A percentile compares a stretch with the other conserved stretches of the same genome.
These are phyloP conservation scores for Raphicerus campestris DNA, from an alignment of 2,113 vertebrate genomes.

Conservation along the genomic window DNA sequence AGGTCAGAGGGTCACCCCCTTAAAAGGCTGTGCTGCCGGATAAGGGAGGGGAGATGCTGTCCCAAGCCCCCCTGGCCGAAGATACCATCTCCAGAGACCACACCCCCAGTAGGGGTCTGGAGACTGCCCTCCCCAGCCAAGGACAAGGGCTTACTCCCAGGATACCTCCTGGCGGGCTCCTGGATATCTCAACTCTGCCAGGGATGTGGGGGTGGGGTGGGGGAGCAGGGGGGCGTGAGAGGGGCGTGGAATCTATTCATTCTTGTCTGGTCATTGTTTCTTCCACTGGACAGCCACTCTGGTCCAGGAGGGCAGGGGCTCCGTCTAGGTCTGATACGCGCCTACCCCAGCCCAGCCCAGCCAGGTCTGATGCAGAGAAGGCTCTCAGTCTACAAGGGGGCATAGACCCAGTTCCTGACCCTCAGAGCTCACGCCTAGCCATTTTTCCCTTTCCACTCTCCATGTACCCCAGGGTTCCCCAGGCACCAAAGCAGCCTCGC, in stretches of 20 bases:
- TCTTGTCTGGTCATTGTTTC: neutral
- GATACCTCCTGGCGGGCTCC: neutral
- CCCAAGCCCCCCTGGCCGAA: neutral
- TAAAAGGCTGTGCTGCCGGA: neutral
- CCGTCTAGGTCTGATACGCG: neutral
- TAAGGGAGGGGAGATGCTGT: neutral
- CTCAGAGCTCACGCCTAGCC: neutral
- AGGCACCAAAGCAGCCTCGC: neutral
- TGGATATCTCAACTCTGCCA: neutral
- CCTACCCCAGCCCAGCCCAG: neutral
- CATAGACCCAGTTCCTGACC: neutral
- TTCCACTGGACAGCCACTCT: neutral
- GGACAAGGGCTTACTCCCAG: constrained; percentile 1
- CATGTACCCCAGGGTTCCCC: neutral
- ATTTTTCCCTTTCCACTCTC: neutral
- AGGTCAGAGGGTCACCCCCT: constrained; percentile 54
- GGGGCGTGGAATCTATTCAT: neutral
- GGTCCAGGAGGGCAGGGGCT: neutral
- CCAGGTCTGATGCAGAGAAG: neutral
- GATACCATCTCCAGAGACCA: constrained; percentile 33
- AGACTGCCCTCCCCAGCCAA: neutral
- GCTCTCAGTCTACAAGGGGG: neutral
- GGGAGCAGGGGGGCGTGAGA: neutral
- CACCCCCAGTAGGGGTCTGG: neutral
- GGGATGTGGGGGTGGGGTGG: neutral